phyloP scores from a whole-genome alignment of 2,888 invertebrate genomes.

The Pseudococcus jackbeardsleyi region DNA sequence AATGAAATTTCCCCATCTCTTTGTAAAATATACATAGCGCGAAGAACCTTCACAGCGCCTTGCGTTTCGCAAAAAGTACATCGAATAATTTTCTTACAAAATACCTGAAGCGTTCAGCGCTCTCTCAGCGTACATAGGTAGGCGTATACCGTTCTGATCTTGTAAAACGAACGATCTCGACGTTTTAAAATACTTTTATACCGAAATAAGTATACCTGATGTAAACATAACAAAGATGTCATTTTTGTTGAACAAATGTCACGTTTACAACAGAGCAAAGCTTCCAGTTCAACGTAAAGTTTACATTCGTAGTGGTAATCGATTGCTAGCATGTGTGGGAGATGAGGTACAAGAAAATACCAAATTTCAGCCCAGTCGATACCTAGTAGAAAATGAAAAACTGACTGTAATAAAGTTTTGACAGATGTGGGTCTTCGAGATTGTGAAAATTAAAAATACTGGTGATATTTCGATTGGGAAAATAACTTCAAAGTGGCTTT shows the following conservation, averaged over 20 bases:
- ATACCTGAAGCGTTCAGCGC: background rate
- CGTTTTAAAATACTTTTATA: background rate
- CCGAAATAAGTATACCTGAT: background rate
- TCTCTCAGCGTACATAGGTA: slow-evolving; percentile 4
- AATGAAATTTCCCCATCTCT: slow-evolving; percentile 24
- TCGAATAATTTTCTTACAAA: background rate
- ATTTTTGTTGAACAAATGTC: background rate
- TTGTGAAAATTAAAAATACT: background rate
- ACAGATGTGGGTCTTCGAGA: background rate
- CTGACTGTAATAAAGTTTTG: background rate
- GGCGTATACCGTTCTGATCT: background rate
- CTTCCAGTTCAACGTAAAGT: background rate
- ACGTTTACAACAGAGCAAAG: background rate
- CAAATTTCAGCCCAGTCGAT: too few relatives aligned
- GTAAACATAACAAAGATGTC: background rate
- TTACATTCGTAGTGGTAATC: background rate
- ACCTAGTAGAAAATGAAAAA: background rate
- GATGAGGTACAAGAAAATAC: background rate
- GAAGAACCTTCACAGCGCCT: background rate
- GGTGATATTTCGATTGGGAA: background rate
- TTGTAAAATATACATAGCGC: background rate
- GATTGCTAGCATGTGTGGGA: background rate
- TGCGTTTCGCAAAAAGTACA: background rate
- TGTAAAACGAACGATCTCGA: background rate
- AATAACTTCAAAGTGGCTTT: background rate